Conservation (phyloP, 2,113 vertebrate species). For the Cranoglanis bouderius region DNA sequence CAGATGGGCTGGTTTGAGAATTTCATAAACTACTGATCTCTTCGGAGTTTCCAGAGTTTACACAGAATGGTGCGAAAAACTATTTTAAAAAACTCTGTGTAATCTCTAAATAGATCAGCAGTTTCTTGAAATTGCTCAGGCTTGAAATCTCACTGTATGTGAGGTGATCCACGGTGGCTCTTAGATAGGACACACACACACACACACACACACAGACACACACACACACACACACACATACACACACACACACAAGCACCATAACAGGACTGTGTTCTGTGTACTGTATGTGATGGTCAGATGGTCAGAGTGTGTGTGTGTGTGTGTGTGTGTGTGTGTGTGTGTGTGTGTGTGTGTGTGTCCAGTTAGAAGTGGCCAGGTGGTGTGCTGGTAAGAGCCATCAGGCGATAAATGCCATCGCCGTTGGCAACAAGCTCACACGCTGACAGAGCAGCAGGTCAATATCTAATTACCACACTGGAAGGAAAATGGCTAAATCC, state of each 20-base stretch:
- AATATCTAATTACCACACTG: conserved; percentile 71
- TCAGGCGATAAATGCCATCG: conserved; percentile 46
- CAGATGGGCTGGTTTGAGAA: not conserved
- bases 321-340: conserved; percentile 2
- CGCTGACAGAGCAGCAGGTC: conserved; percentile 62
- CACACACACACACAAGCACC: not conserved
- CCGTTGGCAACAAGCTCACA: conserved; percentile 43
- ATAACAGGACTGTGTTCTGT: conserved; percentile 6
- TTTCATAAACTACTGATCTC: not conserved
- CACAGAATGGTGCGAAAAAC: not conserved
- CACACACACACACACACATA: too few relatives aligned
- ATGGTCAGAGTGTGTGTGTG: conserved; percentile 21
- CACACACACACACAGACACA: too few relatives aligned
- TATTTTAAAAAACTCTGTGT: too few relatives aligned
- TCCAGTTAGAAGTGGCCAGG: conserved; percentile 28
- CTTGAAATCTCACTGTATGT: not conserved
- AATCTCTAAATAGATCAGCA: too few relatives aligned
- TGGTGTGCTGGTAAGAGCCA: conserved; percentile 44
- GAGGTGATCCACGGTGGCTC: not conserved
- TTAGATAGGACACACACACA: conserved; percentile 25
- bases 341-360: conserved; percentile 19
- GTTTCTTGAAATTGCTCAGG: too few relatives aligned
- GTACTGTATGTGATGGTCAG: conserved; percentile 11
- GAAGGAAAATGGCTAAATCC: conserved; percentile 55
- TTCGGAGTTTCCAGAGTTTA: not conserved